These are phyloP conservation scores for Mamestra brassicae DNA, from an alignment of 2,888 invertebrate species.

Conservation along the genomic window DNA sequence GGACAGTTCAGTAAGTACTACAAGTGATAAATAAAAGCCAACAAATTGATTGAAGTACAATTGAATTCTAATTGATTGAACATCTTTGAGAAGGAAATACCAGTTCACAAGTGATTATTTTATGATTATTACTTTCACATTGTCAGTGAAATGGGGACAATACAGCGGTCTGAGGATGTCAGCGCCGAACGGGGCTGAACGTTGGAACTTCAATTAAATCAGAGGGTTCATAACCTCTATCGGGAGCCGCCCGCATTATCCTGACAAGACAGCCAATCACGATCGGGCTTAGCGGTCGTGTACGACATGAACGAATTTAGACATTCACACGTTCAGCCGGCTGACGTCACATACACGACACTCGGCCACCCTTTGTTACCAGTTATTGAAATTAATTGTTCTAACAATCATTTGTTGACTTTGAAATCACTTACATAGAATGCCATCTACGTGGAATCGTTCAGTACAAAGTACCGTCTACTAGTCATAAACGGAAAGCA, in stretches of 20 bases:
- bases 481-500: constrained; percentile 51
- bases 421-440: constrained; percentile 61
- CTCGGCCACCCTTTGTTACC: constrained; percentile 51
- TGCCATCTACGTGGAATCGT: constrained; percentile 48
- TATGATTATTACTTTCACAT: constrained; percentile 68
- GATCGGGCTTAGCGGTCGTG: constrained; percentile 76
- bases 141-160: constrained; percentile 72
- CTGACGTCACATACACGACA: constrained; percentile 49
- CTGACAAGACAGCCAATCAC: constrained; percentile 84
- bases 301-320: constrained; percentile 78
- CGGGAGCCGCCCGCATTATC: constrained; percentile 85
- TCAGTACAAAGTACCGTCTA: constrained; percentile 33
- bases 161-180: constrained; percentile 71
- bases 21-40: constrained; percentile 34
- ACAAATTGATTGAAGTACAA: constrained; percentile 36
- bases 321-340: constrained; percentile 67
- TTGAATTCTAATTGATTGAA: constrained; percentile 49
- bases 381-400: constrained; percentile 61
- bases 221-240: constrained; percentile 85
- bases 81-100: constrained; percentile 51
- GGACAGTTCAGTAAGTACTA: constrained; percentile 40
- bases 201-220: constrained; percentile 88
- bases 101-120: constrained; percentile 50
- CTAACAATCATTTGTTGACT: constrained; percentile 57
- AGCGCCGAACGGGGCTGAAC: constrained; percentile 67